Base-by-base conservation (phyloP, 2,113 vertebrate species). In the Ranitomeya variabilis region DNA sequence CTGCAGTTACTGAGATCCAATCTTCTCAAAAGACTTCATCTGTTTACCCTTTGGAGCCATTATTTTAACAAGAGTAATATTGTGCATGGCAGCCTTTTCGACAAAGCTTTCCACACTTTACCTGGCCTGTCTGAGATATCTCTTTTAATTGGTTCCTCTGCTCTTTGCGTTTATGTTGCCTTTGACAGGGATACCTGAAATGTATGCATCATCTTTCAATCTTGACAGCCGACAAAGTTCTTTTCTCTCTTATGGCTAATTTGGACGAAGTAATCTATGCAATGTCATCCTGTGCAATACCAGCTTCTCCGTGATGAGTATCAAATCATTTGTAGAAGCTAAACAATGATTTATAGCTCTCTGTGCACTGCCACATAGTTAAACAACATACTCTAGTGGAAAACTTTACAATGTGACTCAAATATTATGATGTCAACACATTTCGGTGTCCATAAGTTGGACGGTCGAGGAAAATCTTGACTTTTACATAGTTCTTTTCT, bases 81-180 rank as follows among this genome's bases (percentile, higher is more conserved):
- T 82, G 86, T 57, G 52, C 54, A 74, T 82, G 79, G 86, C 77
- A 87, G 79, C 73, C 59, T 82, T 57, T 54, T 73, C 7, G 10
- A 54, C 31, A 87, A 73, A 51, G 66, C 66, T 31, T 62, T 87
- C 31, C 79, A 37, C 54, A 52, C 31, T 23, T 71, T 81, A 73
- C 60, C 66, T 73, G 86, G 26, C 86, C 66, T 87, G 86, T 87
- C 86, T 67, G 71, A 80, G 45, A 87, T 82, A 82, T 82, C 79
- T 73, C n/a, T 59, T 87, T 87, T 87, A 87, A 87, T 87, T 87
- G 86, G 86, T 87, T 87, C 86, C 86, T 71, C 79, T 73, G 86
- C 79, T 87, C 86, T 87, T 80, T 73, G 51, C 79, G 82, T 87
- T 87, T 80, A 69, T 87, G 78, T 81, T 87, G 26, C 51, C 82